phyloP scores from a whole-genome alignment of 2,113 vertebrate genomes.

The Uropsilus gracilis region DNA sequence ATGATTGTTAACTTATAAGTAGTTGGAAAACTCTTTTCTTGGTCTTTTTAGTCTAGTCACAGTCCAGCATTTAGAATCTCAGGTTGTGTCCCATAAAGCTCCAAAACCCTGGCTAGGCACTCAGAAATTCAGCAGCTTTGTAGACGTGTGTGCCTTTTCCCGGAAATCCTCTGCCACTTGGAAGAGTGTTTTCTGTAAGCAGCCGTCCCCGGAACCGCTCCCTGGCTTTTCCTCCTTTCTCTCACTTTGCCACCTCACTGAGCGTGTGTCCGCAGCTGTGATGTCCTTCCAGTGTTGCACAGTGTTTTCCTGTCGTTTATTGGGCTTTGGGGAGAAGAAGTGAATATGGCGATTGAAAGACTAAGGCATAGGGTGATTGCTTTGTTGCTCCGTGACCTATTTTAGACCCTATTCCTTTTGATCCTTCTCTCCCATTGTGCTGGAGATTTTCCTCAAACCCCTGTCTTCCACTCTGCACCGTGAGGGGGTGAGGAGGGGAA shows the following conservation, averaged over 20 bases:
- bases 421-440: neutral
- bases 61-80: neutral
- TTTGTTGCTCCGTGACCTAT: neutral
- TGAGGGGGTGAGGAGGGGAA: neutral
- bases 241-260: neutral
- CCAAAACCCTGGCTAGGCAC: neutral
- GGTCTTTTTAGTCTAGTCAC: neutral
- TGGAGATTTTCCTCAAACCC: no score
- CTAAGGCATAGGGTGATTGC: neutral
- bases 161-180: neutral
- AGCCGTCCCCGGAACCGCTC: neutral
- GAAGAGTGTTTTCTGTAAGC: neutral
- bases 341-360: neutral
- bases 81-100: neutral
- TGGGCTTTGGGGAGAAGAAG: slow-evolving; percentile 31
- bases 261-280: neutral
- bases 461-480: neutral
- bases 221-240: neutral
- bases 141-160: neutral
- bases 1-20: neutral
- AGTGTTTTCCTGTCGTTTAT: slow-evolving; percentile 7
- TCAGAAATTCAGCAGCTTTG: neutral
- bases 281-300: neutral
- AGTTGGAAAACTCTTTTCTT: neutral
- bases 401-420: neutral